A percentile compares a stretch with the other conserved stretches of the same genome.
Conservation (phyloP, 2,888 invertebrate genomes). For the Pristionchus fissidentatus region DNA sequence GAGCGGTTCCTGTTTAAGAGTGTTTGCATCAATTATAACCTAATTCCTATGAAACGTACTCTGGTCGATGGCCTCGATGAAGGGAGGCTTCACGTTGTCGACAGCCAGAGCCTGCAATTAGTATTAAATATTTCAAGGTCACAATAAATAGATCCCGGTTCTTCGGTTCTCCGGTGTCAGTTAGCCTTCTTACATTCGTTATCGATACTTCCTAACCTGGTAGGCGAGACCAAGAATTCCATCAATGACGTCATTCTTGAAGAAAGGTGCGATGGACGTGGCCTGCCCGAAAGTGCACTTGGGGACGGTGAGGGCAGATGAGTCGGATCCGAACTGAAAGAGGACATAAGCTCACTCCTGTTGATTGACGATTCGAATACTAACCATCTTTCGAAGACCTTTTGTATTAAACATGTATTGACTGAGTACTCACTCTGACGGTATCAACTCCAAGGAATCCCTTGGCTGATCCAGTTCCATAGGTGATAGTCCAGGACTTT, state of each 20-base stretch:
- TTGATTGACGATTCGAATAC: too few species aligned
- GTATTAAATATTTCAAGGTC: not conserved
- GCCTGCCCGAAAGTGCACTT: constrained; percentile 64
- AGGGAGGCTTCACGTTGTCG: constrained; percentile 90
- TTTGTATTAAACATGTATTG: too few species aligned
- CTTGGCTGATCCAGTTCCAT: constrained; percentile 90
- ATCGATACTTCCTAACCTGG: constrained; percentile 43
- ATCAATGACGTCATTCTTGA: constrained; percentile 62
- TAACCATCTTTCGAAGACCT: too few species aligned
- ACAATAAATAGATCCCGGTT: not conserved
- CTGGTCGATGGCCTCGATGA: constrained; percentile 91
- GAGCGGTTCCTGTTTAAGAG: not conserved
- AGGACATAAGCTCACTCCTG: too few species aligned
- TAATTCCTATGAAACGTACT: constrained; percentile 56
- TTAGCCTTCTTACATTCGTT: not conserved
- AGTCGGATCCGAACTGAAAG: constrained; percentile 59
- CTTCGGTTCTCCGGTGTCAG: not conserved
- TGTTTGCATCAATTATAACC: not conserved
- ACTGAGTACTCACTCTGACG: constrained; percentile 85
- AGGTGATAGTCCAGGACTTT: constrained; percentile 90
- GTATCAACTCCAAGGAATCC: constrained; percentile 93
- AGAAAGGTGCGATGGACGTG: constrained; percentile 56
- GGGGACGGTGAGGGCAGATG: constrained; percentile 58
- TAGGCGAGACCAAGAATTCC: constrained; percentile 68
- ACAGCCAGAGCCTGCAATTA: constrained; percentile 84